Evolutionary conservation across 2,797 vertebrate species (phyloP), one percentile per base, ranked within the genome.

Genomic region (Atherinosoma microstoma): DNA sequence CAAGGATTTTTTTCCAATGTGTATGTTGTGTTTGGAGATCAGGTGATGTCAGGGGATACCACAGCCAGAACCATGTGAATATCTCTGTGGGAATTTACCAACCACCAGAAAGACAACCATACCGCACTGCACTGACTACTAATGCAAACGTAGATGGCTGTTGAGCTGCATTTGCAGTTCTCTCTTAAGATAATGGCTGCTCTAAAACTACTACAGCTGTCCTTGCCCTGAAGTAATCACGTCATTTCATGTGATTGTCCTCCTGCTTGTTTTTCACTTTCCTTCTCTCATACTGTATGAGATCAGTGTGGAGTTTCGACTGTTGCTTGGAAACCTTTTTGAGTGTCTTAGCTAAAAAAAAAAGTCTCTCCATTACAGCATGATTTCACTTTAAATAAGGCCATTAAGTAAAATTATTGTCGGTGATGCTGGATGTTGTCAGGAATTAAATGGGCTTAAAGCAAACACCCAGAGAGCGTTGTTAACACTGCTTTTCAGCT

Each of bases 11-110:
- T 84, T 80, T 83, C 70, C 60, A 60, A 15, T 2, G n/a, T 78
- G 67, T 76, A 65, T 76, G 75, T 73, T 87, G 62, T 85, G 76
- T 88, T 84, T 82, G 67, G 75, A 82, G 86, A 86, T 58, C 67
- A 74, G 51, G n/a, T 62, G 79, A 47, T 84, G 80, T 63, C 68
- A 30, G 29, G 78, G 70, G 79, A 87, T 59, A 11, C 59, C 64
- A 2, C 73, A 57, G 71, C 75, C 79, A 66, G 69, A 76, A 71
- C 67, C 76, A 67, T 51, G 54, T 36, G 75, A 66, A 34, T 75
- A 79, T 70, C 34, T 59, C 40, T 34, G 27, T 67, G 51, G 74
- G 75, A 22, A 49, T 74, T 87, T 81, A 79, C 59, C 75, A 56
- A 45, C 77, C 54, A 51, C 35, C 57, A 66, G 16, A 57, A 27